phyloP scores from a whole-genome alignment of 2,113 vertebrate species.

The Erythrocercus mccallii region DNA sequence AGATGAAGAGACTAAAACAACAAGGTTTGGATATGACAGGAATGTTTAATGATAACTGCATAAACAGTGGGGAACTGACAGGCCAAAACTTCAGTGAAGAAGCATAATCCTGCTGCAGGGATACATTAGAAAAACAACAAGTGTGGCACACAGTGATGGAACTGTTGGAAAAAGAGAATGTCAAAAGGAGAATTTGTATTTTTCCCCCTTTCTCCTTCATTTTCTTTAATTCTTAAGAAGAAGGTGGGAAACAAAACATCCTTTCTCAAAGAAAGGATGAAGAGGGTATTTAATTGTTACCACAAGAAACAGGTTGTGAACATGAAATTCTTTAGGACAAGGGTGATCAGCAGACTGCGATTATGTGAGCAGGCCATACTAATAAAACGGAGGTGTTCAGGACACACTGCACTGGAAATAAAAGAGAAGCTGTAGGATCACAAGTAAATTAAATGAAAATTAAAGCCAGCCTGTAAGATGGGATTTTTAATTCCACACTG shows the following conservation, averaged over 20 bases:
- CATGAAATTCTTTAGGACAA: background rate
- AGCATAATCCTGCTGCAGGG: background rate
- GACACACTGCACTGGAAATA: background rate
- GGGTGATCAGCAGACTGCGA: background rate
- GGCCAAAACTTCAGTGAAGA: background rate
- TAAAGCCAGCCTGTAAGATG: background rate
- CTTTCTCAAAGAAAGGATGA: background rate
- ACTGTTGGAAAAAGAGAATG: background rate
- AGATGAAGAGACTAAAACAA: background rate
- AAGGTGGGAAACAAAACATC: background rate
- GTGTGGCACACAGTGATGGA: background rate
- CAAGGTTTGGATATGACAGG: background rate
- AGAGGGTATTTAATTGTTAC: background rate
- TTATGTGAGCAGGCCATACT: background rate
- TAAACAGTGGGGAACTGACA: background rate
- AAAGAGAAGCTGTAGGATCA: background rate
- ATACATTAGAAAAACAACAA: background rate
- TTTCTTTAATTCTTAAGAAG: background rate
- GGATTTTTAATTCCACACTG: background rate
- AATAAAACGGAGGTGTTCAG: background rate
- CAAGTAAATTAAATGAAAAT: background rate
- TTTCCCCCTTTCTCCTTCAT: background rate
- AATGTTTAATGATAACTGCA: background rate
- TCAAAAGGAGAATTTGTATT: background rate
- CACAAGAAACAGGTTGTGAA: background rate